A percentile compares a stretch with the other conserved stretches of the same genome.
phyloP scores from a whole-genome alignment of 1,140 invertebrate species.

The Pollicipes pollicipes region DNA sequence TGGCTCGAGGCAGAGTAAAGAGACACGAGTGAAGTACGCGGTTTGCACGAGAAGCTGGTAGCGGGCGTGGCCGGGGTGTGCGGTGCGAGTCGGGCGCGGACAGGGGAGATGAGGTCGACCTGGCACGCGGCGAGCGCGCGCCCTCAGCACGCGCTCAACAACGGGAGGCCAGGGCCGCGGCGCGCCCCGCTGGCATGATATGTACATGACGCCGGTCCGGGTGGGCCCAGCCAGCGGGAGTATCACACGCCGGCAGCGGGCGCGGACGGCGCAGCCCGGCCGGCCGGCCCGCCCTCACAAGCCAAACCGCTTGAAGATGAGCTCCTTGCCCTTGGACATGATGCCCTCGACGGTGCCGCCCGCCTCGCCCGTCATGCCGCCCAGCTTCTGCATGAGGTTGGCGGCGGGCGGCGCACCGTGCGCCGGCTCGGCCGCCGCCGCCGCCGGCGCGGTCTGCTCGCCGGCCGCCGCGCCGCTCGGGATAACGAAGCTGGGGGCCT shows the following conservation, averaged over 20 bases:
- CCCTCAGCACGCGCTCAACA: background rate
- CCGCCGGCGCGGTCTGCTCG: slow-evolving; percentile 27
- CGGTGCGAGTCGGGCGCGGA: background rate
- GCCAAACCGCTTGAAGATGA: slow-evolving; percentile 79
- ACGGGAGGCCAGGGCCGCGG: background rate
- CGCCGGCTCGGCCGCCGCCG: no score
- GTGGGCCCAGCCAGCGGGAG: no score
- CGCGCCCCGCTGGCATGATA: background rate
- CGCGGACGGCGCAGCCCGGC: no score
- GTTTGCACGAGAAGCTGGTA: background rate
- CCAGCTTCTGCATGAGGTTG: slow-evolving; percentile 61
- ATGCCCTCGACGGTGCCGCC: slow-evolving; percentile 34
- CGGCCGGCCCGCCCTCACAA: slow-evolving; percentile 31
- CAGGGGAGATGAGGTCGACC: no score
- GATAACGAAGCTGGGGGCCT: background rate
- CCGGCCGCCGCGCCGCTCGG: slow-evolving; percentile 18
- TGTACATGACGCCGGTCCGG: background rate
- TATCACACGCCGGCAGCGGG: background rate
- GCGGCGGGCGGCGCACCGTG: background rate
- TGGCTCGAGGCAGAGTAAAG: background rate
- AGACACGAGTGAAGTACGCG: background rate
- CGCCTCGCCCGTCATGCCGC: slow-evolving; percentile 50
- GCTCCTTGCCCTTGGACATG: slow-evolving; percentile 70
- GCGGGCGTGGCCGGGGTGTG: background rate
- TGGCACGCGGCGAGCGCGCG: no score